Evolutionary conservation across 2,888 invertebrate genomes (phyloP).

Genomic region (Baronia brevicornis): DNA sequence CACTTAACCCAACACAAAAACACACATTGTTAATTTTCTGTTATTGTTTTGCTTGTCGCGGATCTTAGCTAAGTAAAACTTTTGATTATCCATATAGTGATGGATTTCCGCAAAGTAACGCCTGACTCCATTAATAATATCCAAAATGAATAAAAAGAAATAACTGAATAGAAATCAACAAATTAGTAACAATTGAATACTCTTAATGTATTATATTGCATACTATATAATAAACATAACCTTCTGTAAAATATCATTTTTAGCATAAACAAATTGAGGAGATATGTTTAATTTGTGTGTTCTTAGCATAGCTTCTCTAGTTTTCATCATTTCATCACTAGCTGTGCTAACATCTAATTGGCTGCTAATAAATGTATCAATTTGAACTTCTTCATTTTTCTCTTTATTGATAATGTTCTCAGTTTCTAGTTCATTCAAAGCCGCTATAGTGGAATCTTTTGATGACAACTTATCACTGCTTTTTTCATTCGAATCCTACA

Average conservation of each 20-base stretch:
- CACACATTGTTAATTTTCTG: no score
- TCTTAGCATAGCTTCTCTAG: slow-evolving; percentile 49
- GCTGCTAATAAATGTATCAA: slow-evolving; percentile 30
- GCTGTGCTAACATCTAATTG: slow-evolving; percentile 31
- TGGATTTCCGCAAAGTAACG: no score
- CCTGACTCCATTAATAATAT: no score
- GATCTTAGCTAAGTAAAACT: no score
- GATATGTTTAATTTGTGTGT: slow-evolving; percentile 53
- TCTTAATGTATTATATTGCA: no score
- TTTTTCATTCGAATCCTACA: slow-evolving; percentile 35
- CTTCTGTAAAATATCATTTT: slow-evolving; percentile 32
- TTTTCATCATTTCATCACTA: slow-evolving; percentile 44
- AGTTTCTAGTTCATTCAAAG: slow-evolving; percentile 24
- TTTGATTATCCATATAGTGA: no score
- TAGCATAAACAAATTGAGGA: slow-evolving; percentile 55
- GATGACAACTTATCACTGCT: slow-evolving; percentile 44
- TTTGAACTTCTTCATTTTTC: slow-evolving; percentile 16
- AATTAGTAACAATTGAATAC: no score
- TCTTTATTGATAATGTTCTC: slow-evolving; percentile 4
- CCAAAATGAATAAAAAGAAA: no score
- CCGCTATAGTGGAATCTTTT: slow-evolving; percentile 30
- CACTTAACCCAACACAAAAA: no score
- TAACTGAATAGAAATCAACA: no score
- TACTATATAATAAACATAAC: slow-evolving; percentile 20
- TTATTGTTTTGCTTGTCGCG: no score